Evolutionary conservation across 2,797 vertebrate species (phyloP).

Genomic region (Ptychobarbus kaznakovi): DNA sequence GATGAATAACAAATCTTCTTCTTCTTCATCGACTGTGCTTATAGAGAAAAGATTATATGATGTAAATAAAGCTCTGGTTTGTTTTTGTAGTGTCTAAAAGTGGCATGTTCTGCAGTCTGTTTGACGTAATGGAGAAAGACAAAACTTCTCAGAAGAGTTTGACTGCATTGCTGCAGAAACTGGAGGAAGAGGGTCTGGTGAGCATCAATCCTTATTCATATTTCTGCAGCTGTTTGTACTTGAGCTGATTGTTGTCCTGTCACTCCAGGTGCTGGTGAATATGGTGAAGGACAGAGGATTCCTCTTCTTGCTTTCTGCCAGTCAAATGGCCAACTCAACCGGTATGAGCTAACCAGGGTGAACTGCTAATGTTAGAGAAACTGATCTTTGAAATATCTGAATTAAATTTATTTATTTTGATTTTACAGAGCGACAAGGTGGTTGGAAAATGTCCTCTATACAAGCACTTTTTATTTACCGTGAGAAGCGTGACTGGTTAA

Average conservation of each 20-base stretch:
- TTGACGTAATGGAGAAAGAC: constrained; percentile 87
- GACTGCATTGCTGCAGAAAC: constrained; percentile 83
- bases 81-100: constrained; percentile 78
- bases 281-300: constrained; percentile 86
- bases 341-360: constrained; percentile 74
- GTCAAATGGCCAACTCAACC: constrained; percentile 84
- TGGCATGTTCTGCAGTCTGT: constrained; percentile 86
- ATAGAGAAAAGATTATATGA: too few relatives aligned
- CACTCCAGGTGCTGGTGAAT: constrained; percentile 87
- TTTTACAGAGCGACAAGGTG: constrained; percentile 68
- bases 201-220: constrained; percentile 62
- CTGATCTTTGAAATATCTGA: background rate
- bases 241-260: background rate
- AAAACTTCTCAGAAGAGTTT: constrained; percentile 79
- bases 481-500: constrained; percentile 79
- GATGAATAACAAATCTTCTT: too few relatives aligned
- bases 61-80: background rate
- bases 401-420: background rate
- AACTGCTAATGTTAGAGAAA: background rate
- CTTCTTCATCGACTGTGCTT: too few relatives aligned
- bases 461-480: constrained; percentile 92
- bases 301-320: constrained; percentile 89
- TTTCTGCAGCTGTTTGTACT: too few relatives aligned
- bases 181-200: constrained; percentile 89
- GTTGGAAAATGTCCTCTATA: constrained; percentile 75